Conservation (phyloP, 2,113 vertebrate genomes). For the Urocynchramus pylzowi region DNA sequence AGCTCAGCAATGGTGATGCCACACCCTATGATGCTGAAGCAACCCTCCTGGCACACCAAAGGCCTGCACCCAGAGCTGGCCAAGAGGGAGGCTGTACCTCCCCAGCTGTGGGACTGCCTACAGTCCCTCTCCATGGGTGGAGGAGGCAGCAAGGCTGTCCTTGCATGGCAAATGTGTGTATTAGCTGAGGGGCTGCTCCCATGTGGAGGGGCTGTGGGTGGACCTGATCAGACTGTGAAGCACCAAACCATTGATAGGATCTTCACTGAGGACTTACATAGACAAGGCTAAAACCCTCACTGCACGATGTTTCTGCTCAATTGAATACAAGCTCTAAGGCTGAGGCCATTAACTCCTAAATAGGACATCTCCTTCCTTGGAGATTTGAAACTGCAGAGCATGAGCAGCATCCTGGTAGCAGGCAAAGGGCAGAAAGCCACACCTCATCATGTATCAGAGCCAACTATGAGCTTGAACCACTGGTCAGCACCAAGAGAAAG, state of each 20-base stretch:
- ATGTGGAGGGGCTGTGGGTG: neutral
- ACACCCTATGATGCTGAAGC: neutral
- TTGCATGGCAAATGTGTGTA: neutral
- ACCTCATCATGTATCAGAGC: fast-evolving
- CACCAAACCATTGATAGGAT: neutral
- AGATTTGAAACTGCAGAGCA: neutral
- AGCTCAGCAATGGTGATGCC: neutral
- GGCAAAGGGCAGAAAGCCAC: neutral
- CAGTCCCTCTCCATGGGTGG: fast-evolving
- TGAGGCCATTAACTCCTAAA: neutral
- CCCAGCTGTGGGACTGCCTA: neutral
- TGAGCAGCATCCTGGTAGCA: neutral
- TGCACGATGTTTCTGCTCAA: neutral
- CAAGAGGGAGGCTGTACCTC: neutral
- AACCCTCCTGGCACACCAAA: neutral
- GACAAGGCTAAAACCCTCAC: neutral
- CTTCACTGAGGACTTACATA: neutral
- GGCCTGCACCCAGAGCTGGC: neutral
- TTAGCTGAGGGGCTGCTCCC: neutral
- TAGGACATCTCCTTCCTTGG: neutral
- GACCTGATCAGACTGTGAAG: neutral
- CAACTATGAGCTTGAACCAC: neutral
- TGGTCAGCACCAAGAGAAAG: neutral
- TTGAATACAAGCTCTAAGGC: neutral
- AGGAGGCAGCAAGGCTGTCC: neutral